Evolutionary conservation across 2,888 invertebrate species (phyloP).

Genomic region (Osedax fenrisi): DNA sequence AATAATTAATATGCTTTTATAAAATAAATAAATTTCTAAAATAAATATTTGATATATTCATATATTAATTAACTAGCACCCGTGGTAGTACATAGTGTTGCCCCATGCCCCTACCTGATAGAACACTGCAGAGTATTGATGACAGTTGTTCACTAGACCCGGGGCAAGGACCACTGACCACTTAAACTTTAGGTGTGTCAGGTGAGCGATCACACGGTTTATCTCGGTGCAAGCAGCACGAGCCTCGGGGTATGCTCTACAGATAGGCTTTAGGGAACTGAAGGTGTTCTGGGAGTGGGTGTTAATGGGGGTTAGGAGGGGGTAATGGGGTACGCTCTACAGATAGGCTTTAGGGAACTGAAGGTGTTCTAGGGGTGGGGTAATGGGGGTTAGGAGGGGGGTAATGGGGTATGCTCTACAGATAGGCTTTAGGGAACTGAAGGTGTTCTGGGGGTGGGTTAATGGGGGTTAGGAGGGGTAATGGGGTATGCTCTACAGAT

Average conservation of each 20-base stretch:
- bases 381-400: neutral
- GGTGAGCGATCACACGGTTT: conserved; percentile 62
- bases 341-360: neutral
- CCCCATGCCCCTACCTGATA: conserved; percentile 62
- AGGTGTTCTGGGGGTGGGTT: neutral
- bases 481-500: neutral
- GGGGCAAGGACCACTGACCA: conserved; percentile 57
- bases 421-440: neutral
- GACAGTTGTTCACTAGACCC: conserved; percentile 57
- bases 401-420: too few relatives aligned
- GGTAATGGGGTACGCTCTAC: too few relatives aligned
- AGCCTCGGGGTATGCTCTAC: conserved; percentile 51
- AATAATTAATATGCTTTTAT: neutral
- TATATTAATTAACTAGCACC: too few relatives aligned
- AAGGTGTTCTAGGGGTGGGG: neutral
- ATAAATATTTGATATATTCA: too few relatives aligned
- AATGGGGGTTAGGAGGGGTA: neutral
- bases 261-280: neutral
- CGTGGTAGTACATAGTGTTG: too few relatives aligned
- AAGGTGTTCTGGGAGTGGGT: neutral
- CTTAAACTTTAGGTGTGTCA: conserved; percentile 59
- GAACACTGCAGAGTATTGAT: conserved; percentile 60
- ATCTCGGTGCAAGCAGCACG: conserved; percentile 65
- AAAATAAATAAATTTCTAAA: neutral
- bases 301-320: neutral